Conservation (phyloP, 2,888 invertebrate genomes). For the Doris montereyensis region DNA sequence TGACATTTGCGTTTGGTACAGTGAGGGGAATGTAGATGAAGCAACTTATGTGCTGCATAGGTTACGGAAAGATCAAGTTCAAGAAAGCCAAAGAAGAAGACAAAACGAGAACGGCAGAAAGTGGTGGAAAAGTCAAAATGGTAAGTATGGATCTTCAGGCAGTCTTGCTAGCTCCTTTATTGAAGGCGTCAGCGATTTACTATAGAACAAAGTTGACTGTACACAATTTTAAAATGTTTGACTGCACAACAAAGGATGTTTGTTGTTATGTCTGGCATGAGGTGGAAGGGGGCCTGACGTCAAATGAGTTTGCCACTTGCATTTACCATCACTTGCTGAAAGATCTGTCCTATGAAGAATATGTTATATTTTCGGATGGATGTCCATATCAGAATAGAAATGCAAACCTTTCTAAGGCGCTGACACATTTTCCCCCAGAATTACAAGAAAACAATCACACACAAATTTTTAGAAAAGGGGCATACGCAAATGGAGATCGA, state of each 20-base stretch:
- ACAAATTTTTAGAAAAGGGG: constrained; percentile 42
- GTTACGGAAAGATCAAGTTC: no score
- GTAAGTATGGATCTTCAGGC: not conserved
- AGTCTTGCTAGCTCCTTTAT: no score
- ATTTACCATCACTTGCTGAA: no score
- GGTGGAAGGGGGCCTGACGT: not conserved
- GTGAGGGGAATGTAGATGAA: no score
- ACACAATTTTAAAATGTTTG: constrained; percentile 23
- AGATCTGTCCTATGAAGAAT: not conserved
- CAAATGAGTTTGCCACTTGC: constrained; percentile 27
- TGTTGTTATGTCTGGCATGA: no score
- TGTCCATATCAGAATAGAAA: constrained; percentile 42
- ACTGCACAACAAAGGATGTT: constrained; percentile 6
- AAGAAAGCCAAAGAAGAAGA: no score
- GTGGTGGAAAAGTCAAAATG: not conserved
- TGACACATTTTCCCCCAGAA: constrained; percentile 19
- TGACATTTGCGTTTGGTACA: no score
- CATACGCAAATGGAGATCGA: constrained; percentile 43
- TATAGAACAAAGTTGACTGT: no score
- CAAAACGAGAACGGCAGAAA: no score
- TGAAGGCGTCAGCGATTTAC: not conserved
- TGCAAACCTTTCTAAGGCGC: constrained; percentile 36
- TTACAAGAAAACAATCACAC: constrained; percentile 30
- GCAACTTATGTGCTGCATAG: no score
- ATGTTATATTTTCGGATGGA: constrained; percentile 43